Base-by-base conservation (phyloP, 2,888 invertebrate species). In the Aproaerema taeniolella region DNA sequence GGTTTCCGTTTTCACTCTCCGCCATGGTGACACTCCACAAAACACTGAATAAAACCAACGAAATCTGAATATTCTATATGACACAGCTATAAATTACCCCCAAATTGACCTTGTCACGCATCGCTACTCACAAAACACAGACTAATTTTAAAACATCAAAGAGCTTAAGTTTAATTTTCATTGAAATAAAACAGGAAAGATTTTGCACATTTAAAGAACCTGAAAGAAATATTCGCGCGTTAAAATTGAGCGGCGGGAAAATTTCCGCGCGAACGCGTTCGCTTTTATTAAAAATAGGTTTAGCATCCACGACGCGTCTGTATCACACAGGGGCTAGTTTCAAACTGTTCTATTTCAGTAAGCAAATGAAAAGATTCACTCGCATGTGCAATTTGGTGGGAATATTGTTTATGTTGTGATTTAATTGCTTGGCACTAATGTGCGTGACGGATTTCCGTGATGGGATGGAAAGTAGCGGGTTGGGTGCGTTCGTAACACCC, bases 321-420 rank as follows among this genome's bases (percentile, higher is more conserved):
- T 50, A 47, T 63, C 55, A 61, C 59, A 45, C 63, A 63, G 53
- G 56, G 51, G 67, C 58, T 64, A 60, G 60, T 61, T 65, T 60
- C 68, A 67, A 60, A 81, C 82, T 83, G 72, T 62, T 78, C 80
- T 82, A 82, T 81, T 80, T 81, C 5, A 9, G 54, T 58, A 52
- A 53, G 52, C 58, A 66, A 73, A 70, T 61, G 56, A 67, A 71
- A 70, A 71, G 55, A 62, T 61, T 67, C 57, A 61, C 61, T 53
- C 56, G 53, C 53, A 58, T 50, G 52, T 64, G 60, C 66, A 58
- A 61, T 64, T 61, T 59, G 48, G 56, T 56, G 45, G 51, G 46
- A 49, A 52, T 57, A 54, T 58, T 55, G 50, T 59, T 53, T 58
- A 46, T 54, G 47, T 49, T 46, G 42, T 39, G 39, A 33, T 40